phyloP scores from a whole-genome alignment of 2,888 invertebrate genomes.

The Drosophila suboccidentalis region DNA sequence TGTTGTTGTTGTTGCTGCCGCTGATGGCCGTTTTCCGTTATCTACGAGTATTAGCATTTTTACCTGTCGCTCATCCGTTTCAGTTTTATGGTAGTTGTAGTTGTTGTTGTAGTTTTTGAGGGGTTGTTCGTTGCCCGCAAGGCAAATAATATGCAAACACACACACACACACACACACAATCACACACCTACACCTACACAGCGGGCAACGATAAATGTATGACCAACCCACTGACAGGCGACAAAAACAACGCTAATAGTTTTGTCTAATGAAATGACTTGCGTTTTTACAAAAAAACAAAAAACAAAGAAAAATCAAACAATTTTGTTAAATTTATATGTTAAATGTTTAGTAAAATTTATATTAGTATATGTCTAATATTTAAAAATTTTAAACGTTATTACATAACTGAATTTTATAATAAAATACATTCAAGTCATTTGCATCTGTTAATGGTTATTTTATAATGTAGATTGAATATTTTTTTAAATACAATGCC shows the following conservation, averaged over 20 bases:
- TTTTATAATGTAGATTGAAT: not conserved
- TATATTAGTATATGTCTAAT: no score
- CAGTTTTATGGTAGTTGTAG: slow-evolving; percentile 32
- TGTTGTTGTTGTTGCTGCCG: slow-evolving; percentile 27
- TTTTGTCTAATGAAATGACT: slow-evolving; percentile 2
- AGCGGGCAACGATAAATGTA: not conserved
- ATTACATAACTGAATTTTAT: not conserved
- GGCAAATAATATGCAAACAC: slow-evolving; percentile 31
- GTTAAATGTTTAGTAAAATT: not conserved
- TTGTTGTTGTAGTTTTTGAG: slow-evolving; percentile 31
- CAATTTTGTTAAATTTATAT: not conserved
- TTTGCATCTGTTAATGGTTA: slow-evolving; percentile 2
- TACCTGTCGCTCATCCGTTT: slow-evolving; percentile 68
- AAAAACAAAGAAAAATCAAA: not conserved
- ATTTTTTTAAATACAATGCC: not conserved
- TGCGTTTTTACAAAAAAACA: not conserved
- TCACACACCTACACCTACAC: not conserved
- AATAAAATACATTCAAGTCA: not conserved
- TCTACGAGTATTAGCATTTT: slow-evolving; percentile 63
- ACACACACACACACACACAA: slow-evolving; percentile 6
- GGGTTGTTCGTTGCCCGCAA: slow-evolving; percentile 47
- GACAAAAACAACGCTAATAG: slow-evolving; percentile 35
- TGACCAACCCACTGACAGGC: slow-evolving; percentile 30
- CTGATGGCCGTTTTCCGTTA: slow-evolving; percentile 60
- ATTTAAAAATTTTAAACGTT: no score